Base-by-base conservation (phyloP, 2,888 invertebrate genomes). In the Sussaba pulchella region DNA sequence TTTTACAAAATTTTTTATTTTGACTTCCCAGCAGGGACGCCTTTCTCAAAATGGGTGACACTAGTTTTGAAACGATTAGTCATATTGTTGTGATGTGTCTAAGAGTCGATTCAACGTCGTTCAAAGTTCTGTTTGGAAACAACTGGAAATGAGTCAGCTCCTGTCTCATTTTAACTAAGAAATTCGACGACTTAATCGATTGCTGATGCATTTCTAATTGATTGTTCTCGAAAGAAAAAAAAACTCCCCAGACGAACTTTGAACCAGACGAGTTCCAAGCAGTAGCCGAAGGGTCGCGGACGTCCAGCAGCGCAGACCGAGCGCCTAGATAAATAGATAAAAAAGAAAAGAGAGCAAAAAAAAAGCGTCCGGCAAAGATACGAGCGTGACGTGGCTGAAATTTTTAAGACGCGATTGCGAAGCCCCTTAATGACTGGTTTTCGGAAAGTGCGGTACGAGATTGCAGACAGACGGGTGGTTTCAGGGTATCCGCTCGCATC, bases 381-480 rank as follows among this genome's bases (percentile, higher is more conserved):
- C 61, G 77, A 31, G n/a, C n/a, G 17, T 74, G 81, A 81, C 73
- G 77, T 59, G 69, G 73, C 81, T 43, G 43, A 47, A n/a, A 70
- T 59, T 78, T 70, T 54, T 31, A 43, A 54, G 76, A 59, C 69
- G 39, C 3, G 67, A 26, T 31, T 76, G 52, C 50, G n/a, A 70
- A 31, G 50, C 45, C 54, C 50, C 77, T 14, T 77, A 74, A 81
- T 66, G 77, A 81, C 70, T 43, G 72, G 26, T 45, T 67, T 75
- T 66, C 31, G 31, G 41, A 45, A 45, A 52, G 24, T 54, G 59
- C 61, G 36, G 45, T 57, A 31, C 31, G 17, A 12, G 80, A 75
- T 61, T 59, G 31, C 31, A 54, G 45, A 10, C 36, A 41, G 47
- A 76, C 71, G 31, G 67, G 57, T 47, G n/a, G n/a, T 63, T 41